Base-by-base conservation (phyloP, 37 sponge, comb jelly and placozoan species). In the Cliona cf. orientalis region DNA sequence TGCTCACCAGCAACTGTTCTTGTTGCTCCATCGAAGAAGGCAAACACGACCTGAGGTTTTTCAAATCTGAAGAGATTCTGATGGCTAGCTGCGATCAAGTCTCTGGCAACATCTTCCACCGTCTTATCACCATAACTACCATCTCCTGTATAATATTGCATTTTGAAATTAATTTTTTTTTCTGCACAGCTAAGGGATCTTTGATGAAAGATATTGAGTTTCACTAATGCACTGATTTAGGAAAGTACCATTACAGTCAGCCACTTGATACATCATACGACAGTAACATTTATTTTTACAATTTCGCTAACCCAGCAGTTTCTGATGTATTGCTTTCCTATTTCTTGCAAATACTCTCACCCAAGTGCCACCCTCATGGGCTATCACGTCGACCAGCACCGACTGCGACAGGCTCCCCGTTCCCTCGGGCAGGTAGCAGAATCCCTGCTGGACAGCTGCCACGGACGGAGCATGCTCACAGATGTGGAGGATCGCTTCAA, bases 261-360 rank as follows among this genome's bases (percentile, higher is more conserved):
- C n/a, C n/a, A n/a, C n/a, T n/a, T n/a, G n/a, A n/a, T n/a, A n/a
- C n/a, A n/a, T n/a, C n/a, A n/a, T n/a, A n/a, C n/a, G n/a, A n/a
- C n/a, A n/a, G n/a, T n/a, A n/a, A n/a, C n/a, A n/a, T n/a, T n/a
- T n/a, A n/a, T n/a, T n/a, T n/a, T n/a, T n/a, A n/a, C n/a, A n/a
- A n/a, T n/a, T n/a, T 1, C 21, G 72, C 71, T 35, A 17, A 72
- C 86, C 86, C 34, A 79, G 66, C 86, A 79, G 79, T 42, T 32
- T 71, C 26, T 59, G 58, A 56, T 86, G 86, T n/a, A 86, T 65
- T 17, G 86, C 79, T 3, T 23, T 31, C 31, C 86, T 86, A 32
- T 79, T 86, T 3, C 86, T 34, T n/a, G 72, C 71, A 42, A 79
- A 79, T 0, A 86, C 65, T 45, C 63, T 86, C 38, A 86, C 77